Evolutionary conservation across 1,140 invertebrate species (phyloP), one percentile per base, ranked within the genome.

Genomic region (Ceratina australensis): DNA sequence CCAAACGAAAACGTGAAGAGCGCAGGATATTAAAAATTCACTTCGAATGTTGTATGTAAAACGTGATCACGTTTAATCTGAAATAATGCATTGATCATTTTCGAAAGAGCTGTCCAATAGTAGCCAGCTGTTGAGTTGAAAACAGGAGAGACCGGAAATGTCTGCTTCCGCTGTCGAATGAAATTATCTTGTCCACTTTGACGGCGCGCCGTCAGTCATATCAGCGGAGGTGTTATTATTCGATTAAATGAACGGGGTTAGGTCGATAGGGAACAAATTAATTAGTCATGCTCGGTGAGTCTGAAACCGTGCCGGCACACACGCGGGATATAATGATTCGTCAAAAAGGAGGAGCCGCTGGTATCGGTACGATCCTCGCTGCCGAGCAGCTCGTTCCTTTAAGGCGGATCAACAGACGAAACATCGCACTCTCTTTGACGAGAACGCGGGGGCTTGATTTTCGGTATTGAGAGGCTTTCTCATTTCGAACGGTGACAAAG

Each of bases 161-260:
- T 28, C 59, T n/a, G 73, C 74, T 86, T 87, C 75, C 65, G 74
- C 57, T 77, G 65, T 69, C 42, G 56, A 79, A 76, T 26, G 66
- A 74, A 82, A 86, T 80, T 84, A 63, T 64, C 54, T 28, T 18
- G 47, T 77, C 49, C 47, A 63, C 56, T 80, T 83, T 57, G 72
- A 71, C 72, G 42, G 56, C 52, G 50, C 12, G 16, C 65, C 68
- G 69, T 77, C 68, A 22, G 24, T 60, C 26, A 54, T 49, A n/a
- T 56, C 20, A 24, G 54, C 10, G 57, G 15, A 80, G 71, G 57
- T 68, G 66, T 85, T 85, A 84, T 84, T 86, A 72, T 42, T 69
- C 61, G 78, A 83, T 84, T 52, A 82, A 86, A 84, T 75, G 72
- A 84, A 78, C 47, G 78, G 52, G 63, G 71, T 67, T 18, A 47